These are phyloP conservation scores for Oxystoma pomonae DNA, from an alignment of 2,888 invertebrate genomes.

Conservation along the genomic window DNA sequence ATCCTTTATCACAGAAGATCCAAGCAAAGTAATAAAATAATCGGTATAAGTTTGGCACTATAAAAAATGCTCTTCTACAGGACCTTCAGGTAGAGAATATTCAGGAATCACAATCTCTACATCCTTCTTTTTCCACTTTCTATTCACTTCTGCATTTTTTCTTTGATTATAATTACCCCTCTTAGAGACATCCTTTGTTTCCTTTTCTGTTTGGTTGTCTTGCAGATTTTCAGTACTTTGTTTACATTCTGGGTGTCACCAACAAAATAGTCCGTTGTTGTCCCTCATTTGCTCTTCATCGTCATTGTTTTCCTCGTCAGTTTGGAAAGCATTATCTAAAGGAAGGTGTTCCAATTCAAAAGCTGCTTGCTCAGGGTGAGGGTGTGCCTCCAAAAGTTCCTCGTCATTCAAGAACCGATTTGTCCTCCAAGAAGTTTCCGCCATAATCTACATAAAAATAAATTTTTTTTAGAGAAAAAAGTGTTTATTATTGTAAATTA, in stretches of 20 bases:
- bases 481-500: too few species aligned
- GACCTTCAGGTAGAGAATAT: conserved; percentile 1
- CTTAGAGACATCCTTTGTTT: neutral
- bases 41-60: neutral
- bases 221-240: too few species aligned
- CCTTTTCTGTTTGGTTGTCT: neutral
- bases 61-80: neutral
- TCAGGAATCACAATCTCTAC: neutral
- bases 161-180: too few species aligned
- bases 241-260: too few species aligned
- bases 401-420: too few species aligned
- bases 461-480: too few species aligned
- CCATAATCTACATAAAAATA: too few species aligned
- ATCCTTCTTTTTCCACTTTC: conserved; percentile 4
- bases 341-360: neutral
- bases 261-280: neutral
- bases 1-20: conserved; percentile 1
- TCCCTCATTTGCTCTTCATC: conserved; percentile 1
- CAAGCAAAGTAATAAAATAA: conserved; percentile 6
- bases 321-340: neutral
- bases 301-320: neutral
- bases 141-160: too few species aligned
- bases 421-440: too few species aligned
- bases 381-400: too few species aligned
- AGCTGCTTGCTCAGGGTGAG: too few species aligned